These are phyloP conservation scores for Hirudinaria manillensis DNA, from an alignment of 2,888 invertebrate species.

Conservation along the genomic window DNA sequence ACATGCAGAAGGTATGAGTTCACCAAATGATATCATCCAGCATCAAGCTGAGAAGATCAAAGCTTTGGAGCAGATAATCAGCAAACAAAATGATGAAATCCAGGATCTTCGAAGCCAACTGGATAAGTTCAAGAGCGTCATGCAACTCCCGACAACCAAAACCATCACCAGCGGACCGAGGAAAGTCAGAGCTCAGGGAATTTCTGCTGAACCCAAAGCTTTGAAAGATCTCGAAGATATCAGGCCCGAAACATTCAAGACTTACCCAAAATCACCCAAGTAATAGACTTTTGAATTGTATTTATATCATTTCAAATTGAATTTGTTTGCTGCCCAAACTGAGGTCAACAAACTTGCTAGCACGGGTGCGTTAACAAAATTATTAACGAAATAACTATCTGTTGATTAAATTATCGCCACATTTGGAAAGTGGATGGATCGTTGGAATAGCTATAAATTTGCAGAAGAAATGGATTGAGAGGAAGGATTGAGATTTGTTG, in stretches of 20 bases:
- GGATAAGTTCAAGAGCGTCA: conserved; percentile 53
- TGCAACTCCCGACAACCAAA: conserved; percentile 42
- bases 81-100: conserved; percentile 47
- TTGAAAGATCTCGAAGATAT: conserved; percentile 72
- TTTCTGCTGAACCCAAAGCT: conserved; percentile 86
- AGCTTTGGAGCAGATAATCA: conserved; percentile 65
- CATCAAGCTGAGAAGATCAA: conserved; percentile 73
- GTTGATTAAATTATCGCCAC: too few relatives aligned
- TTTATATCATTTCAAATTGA: neutral
- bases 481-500: too few relatives aligned
- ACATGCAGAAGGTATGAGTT: conserved; percentile 10
- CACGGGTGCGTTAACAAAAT: too few relatives aligned
- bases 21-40: conserved; percentile 55
- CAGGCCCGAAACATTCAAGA: conserved; percentile 62
- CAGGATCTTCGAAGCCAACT: conserved; percentile 49
- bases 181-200: conserved; percentile 81
- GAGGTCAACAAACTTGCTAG: too few relatives aligned
- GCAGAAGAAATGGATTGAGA: too few relatives aligned
- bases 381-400: too few relatives aligned
- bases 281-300: conserved; percentile 57
- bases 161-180: conserved; percentile 55
- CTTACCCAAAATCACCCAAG: conserved; percentile 74
- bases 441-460: too few relatives aligned
- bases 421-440: too few relatives aligned
- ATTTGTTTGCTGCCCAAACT: too few relatives aligned